phyloP scores from a whole-genome alignment of 2,113 vertebrate species.

The Phylloscopus whistleri region DNA sequence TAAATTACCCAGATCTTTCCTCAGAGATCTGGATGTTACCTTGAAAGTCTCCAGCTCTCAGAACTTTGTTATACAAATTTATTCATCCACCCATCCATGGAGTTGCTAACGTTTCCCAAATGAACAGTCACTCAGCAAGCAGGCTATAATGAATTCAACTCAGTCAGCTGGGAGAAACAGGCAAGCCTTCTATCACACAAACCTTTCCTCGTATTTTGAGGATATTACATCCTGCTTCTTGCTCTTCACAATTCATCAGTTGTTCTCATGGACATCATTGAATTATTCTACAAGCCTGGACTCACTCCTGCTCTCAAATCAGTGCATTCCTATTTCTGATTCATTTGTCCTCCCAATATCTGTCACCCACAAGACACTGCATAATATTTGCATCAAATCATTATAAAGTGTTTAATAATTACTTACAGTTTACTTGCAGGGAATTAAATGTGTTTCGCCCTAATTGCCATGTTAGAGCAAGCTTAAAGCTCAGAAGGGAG shows the following conservation, averaged over 20 bases:
- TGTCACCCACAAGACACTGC: neutral
- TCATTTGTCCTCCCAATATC: neutral
- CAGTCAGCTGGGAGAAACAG: neutral
- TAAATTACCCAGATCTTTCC: neutral
- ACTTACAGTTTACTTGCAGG: neutral
- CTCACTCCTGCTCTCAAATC: neutral
- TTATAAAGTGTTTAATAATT: constrained; percentile 17
- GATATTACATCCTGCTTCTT: neutral
- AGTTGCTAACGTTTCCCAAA: neutral
- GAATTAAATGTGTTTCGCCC: neutral
- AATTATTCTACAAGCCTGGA: neutral
- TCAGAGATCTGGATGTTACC: neutral
- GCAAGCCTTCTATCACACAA: neutral
- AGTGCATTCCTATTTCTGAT: neutral
- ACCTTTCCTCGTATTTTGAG: neutral
- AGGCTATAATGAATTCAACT: neutral
- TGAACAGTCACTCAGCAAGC: neutral
- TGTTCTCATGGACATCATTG: neutral
- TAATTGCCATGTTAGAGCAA: neutral
- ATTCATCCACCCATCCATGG: neutral
- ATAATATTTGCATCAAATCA: neutral
- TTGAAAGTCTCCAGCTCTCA: neutral
- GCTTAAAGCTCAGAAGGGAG: neutral
- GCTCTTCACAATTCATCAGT: neutral
- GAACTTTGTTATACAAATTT: neutral